These are phyloP conservation scores for Acanthopagrus latus DNA, from an alignment of 2,797 vertebrate genomes.

Conservation along the genomic window DNA sequence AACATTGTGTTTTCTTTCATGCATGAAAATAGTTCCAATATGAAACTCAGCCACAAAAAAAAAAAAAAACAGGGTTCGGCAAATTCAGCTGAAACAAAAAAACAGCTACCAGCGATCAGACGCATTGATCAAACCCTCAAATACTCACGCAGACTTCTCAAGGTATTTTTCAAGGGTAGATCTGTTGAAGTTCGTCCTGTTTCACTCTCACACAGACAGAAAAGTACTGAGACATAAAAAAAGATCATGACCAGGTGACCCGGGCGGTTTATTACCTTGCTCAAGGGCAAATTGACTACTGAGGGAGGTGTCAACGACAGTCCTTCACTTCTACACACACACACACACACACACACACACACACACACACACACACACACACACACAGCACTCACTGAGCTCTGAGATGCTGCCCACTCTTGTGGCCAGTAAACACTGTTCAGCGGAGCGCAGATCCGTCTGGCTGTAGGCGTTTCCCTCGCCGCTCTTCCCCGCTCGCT, in stretches of 20 bases:
- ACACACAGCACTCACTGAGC: conserved; percentile 90
- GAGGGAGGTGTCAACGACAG: not conserved
- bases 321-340: conserved; percentile 1
- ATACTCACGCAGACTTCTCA: not conserved
- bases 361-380: not conserved
- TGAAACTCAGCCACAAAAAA: conserved; percentile 25
- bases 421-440: conserved; percentile 95
- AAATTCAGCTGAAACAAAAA: conserved; percentile 6
- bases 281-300: conserved; percentile 5
- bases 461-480: conserved; percentile 93
- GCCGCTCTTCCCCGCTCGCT: conserved; percentile 88
- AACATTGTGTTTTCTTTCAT: conserved; percentile 12
- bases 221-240: not conserved
- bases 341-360: not conserved
- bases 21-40: conserved; percentile 1
- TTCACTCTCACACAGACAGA: not conserved
- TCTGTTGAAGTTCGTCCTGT: not conserved
- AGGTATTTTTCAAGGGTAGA: conserved; percentile 3
- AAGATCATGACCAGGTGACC: not conserved
- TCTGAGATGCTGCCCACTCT: conserved; percentile 97
- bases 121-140: not conserved
- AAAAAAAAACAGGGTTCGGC: conserved; percentile 26
- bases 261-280: not conserved
- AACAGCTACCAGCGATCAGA: conserved; percentile 1
- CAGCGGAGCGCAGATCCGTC: conserved; percentile 93